A percentile compares a stretch with the other conserved stretches of the same genome.
Evolutionary conservation across 2,797 vertebrate genomes (phyloP).

Genomic region (Pseudomugil tenellus): DNA sequence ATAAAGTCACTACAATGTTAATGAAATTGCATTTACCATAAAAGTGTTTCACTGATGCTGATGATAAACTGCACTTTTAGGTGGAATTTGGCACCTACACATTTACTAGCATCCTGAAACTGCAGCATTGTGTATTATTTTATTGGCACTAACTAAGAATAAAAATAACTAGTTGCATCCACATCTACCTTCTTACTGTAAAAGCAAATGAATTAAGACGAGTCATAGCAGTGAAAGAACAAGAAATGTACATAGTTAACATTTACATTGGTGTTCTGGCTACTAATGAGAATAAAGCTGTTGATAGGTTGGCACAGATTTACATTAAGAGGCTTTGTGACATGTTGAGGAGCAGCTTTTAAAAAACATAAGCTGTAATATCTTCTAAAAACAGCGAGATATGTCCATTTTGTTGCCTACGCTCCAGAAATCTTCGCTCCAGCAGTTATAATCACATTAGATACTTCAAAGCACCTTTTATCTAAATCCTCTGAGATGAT

Average conservation of each 20-base stretch:
- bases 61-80: constrained; percentile 41
- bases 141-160: constrained; percentile 40
- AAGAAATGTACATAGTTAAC: constrained; percentile 52
- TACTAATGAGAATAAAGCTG: constrained; percentile 62
- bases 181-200: constrained; percentile 18
- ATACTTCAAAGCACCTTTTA: constrained; percentile 63
- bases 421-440: constrained; percentile 39
- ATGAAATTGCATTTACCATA: constrained; percentile 40
- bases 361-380: constrained; percentile 28
- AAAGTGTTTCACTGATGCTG: constrained; percentile 34
- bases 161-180: constrained; percentile 26
- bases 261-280: constrained; percentile 60
- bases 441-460: constrained; percentile 57
- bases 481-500: constrained; percentile 78
- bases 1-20: constrained; percentile 39
- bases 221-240: constrained; percentile 51
- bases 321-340: constrained; percentile 51
- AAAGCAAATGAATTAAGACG: constrained; percentile 38
- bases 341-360: constrained; percentile 2
- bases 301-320: constrained; percentile 46
- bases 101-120: constrained; percentile 67
- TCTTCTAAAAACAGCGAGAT: constrained; percentile 40
- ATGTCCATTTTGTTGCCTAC: constrained; percentile 52
- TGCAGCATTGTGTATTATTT: constrained; percentile 43
- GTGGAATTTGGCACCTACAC: constrained; percentile 77